Conservation (phyloP, 2,113 vertebrate genomes). For the Meleagris gallopavo region DNA sequence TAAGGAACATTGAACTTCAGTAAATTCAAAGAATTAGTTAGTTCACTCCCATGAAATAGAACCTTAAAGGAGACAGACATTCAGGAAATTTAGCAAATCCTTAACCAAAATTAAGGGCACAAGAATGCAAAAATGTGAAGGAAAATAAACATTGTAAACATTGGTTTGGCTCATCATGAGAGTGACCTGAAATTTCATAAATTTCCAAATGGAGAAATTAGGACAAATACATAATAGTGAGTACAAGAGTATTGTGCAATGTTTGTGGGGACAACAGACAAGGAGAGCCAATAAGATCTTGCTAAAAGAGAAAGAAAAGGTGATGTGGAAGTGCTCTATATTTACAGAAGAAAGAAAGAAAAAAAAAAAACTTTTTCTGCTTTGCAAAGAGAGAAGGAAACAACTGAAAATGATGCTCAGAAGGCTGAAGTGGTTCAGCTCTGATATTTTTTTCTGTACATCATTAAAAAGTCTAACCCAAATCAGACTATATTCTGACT, state of each 20-base stretch:
- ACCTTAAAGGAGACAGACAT: background rate
- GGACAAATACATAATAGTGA: background rate
- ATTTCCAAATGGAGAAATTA: background rate
- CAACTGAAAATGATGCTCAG: background rate
- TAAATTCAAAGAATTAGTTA: background rate
- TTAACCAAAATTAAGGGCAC: slow-evolving; percentile 7
- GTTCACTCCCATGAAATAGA: background rate
- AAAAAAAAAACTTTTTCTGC: background rate
- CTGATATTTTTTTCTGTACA: background rate
- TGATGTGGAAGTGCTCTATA: background rate
- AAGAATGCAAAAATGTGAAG: background rate
- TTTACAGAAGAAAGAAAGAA: background rate
- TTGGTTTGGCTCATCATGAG: background rate
- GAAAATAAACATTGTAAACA: background rate
- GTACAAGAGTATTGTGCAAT: background rate
- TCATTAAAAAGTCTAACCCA: background rate
- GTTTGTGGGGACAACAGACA: background rate
- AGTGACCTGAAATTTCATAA: background rate
- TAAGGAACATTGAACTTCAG: background rate
- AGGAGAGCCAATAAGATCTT: background rate
- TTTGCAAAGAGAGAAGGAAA: background rate
- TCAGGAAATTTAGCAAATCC: background rate
- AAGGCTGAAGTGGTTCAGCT: background rate
- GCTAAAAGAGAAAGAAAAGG: background rate
- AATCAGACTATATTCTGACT: background rate